A percentile compares a stretch with the other conserved stretches of the same genome.
These are phyloP conservation scores for Ctena decussata DNA, from an alignment of 2,888 invertebrate genomes.

Conservation along the genomic window DNA sequence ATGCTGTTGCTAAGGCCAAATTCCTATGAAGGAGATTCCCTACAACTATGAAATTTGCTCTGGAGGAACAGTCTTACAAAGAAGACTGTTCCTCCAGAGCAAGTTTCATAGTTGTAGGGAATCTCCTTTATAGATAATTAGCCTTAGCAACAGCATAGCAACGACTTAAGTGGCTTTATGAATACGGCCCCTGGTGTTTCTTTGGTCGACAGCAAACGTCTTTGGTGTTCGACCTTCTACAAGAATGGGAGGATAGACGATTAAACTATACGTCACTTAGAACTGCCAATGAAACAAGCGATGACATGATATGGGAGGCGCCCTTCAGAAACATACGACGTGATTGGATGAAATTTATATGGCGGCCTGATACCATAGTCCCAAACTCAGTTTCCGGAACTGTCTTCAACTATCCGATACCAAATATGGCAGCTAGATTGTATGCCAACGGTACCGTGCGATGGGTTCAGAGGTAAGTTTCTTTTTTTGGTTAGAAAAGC, in stretches of 20 bases:
- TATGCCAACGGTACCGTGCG: not conserved
- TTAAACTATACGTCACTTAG: conserved; percentile 11
- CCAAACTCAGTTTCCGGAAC: not conserved
- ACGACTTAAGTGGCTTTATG: too few relatives aligned
- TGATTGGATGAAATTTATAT: conserved; percentile 8
- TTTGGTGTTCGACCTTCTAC: not conserved
- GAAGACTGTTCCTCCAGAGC: too few relatives aligned
- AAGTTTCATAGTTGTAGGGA: too few relatives aligned
- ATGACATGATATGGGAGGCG: conserved; percentile 3
- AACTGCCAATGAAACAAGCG: not conserved
- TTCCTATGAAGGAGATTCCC: too few relatives aligned
- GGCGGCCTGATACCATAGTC: conserved; percentile 4
- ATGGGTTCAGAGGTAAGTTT: not conserved
- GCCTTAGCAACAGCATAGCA: too few relatives aligned
- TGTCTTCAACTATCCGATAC: not conserved
- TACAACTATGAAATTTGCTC: too few relatives aligned
- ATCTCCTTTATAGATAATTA: too few relatives aligned
- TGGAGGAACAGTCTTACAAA: too few relatives aligned
- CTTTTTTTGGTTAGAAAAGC: too few relatives aligned
- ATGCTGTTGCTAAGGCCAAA: too few relatives aligned
- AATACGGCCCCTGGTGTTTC: too few relatives aligned
- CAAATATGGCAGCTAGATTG: not conserved
- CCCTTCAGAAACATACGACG: not conserved
- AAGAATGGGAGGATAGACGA: conserved; percentile 6
- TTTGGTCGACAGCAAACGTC: not conserved